Conservation (phyloP, 2,888 invertebrate genomes). For the Ramazzottius varieornatus region DNA sequence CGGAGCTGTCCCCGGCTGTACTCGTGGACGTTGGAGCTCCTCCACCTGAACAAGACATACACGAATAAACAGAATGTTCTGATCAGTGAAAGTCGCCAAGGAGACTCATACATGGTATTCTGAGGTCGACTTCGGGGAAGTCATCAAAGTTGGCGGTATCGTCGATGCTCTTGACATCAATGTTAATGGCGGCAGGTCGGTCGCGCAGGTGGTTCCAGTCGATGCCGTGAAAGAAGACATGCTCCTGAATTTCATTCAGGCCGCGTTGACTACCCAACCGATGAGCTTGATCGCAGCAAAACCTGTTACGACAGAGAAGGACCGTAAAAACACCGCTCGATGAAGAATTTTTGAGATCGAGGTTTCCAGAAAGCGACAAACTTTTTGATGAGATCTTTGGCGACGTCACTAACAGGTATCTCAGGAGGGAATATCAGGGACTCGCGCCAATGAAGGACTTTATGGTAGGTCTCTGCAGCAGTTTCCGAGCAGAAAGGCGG, state of each 20-base stretch:
- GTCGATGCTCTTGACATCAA: constrained; percentile 91
- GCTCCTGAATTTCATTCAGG: constrained; percentile 65
- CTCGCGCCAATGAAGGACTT: constrained; percentile 98
- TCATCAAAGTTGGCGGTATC: constrained; percentile 99
- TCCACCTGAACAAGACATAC: constrained; percentile 53
- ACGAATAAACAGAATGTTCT: constrained; percentile 13
- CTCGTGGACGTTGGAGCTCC: constrained; percentile 58
- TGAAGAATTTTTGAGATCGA: no score
- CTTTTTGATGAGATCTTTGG: constrained; percentile 61
- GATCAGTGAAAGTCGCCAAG: background rate
- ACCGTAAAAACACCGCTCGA: background rate
- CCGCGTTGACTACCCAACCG: constrained; percentile 58
- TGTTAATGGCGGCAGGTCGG: constrained; percentile 85
- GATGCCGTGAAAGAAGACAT: constrained; percentile 71
- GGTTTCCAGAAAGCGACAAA: constrained; percentile 12
- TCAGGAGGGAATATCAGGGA: constrained; percentile 94
- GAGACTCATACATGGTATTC: constrained; percentile 54
- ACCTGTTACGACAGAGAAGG: constrained; percentile 29
- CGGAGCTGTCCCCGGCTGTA: constrained; percentile 63
- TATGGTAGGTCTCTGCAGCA: constrained; percentile 78
- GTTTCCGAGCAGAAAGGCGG: constrained; percentile 98
- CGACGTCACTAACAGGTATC: constrained; percentile 93
- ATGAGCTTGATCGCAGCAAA: constrained; percentile 86
- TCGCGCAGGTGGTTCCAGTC: constrained; percentile 99
- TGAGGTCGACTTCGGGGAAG: constrained; percentile 92